phyloP scores from a whole-genome alignment of 2,797 vertebrate species.

The Spinibarbus caldwelli region DNA sequence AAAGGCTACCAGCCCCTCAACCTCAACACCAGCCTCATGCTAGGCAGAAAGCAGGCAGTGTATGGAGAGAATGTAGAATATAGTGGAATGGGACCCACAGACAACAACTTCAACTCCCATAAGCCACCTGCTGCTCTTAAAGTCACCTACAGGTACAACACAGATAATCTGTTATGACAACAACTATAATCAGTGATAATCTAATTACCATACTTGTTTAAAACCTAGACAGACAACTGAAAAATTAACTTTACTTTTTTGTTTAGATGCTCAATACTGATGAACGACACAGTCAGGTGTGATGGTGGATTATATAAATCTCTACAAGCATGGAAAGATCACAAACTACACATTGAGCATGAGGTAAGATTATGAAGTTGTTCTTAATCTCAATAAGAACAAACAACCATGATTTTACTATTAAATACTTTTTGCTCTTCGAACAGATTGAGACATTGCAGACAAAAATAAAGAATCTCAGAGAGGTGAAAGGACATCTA shows the following conservation, averaged over 20 bases:
- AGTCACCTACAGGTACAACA: conserved; percentile 90
- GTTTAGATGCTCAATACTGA: conserved; percentile 91
- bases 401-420: not conserved
- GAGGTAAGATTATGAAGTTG: conserved; percentile 79
- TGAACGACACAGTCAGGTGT: conserved; percentile 91
- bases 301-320: conserved; percentile 90
- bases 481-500: conserved; percentile 93
- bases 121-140: conserved; percentile 84
- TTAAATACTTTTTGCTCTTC: not conserved
- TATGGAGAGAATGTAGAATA: conserved; percentile 72
- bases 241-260: not conserved
- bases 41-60: conserved; percentile 53
- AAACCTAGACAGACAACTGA: not conserved
- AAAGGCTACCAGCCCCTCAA: conserved; percentile 75
- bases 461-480: conserved; percentile 95
- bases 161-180: not conserved
- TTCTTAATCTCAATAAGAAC: not conserved
- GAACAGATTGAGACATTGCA: conserved; percentile 95
- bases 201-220: not conserved
- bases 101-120: conserved; percentile 74
- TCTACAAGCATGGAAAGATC: conserved; percentile 97
- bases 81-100: conserved; percentile 87
- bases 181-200: not conserved
- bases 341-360: conserved; percentile 95
- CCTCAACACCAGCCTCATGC: conserved; percentile 77